phyloP scores from a whole-genome alignment of 2,888 invertebrate species.

The Caenorhabditis sp. region DNA sequence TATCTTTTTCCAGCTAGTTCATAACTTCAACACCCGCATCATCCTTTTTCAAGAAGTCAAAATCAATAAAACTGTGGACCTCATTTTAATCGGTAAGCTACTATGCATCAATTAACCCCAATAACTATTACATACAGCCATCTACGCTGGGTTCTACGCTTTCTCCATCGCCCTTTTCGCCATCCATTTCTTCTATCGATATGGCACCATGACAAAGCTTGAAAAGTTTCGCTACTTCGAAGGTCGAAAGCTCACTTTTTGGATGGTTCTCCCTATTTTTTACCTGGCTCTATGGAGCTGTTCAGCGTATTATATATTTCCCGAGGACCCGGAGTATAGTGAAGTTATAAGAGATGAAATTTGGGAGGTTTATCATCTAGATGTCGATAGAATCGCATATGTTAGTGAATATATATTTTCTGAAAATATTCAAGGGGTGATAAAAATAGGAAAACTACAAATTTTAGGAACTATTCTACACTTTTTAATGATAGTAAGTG shows the following conservation, averaged over 20 bases:
- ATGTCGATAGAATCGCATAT: background rate
- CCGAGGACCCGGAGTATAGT: background rate
- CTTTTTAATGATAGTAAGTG: slow-evolving; percentile 16
- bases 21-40: background rate
- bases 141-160: background rate
- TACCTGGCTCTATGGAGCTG: slow-evolving; percentile 16
- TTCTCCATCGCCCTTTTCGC: slow-evolving; percentile 7
- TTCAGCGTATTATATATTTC: slow-evolving; percentile 4
- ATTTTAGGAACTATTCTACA: slow-evolving; percentile 11
- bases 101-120: background rate
- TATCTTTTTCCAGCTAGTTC: background rate
- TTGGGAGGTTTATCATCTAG: background rate
- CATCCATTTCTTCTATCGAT: slow-evolving; percentile 15
- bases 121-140: background rate
- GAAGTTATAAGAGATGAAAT: background rate
- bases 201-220: background rate
- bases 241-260: background rate
- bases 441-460: background rate
- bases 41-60: background rate
- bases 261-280: slow-evolving; percentile 10
- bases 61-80: background rate
- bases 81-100: background rate
- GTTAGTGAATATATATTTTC: slow-evolving; percentile 5
- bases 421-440: slow-evolving; percentile 1
- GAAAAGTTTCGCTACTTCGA: background rate